Base-by-base conservation (phyloP, 1,140 invertebrate genomes). In the Solen grandis region DNA sequence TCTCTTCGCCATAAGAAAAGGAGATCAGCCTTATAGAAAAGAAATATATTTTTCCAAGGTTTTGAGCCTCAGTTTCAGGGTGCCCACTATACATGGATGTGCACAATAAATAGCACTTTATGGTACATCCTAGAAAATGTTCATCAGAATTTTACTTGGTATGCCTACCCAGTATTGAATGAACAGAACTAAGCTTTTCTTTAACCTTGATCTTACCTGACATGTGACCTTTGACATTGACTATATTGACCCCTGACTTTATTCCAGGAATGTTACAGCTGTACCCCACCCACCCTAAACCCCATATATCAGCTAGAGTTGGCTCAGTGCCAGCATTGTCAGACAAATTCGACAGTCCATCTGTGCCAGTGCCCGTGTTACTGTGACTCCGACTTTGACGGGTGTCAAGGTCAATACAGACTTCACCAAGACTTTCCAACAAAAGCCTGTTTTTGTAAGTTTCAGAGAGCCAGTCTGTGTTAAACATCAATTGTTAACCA, bases 341-440 rank as follows among this genome's bases (percentile, higher is more conserved):
- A 35, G 2, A 27, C 16, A 5, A 70, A 70, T 46, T 10, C 5
- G 19, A 70, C 68, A 1, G 0, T 31, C 5, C 35, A 50, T 13
- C 55, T 2, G 19, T 70, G 68, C 33, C 68, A 70, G 33, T 70
- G 68, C 22, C 50, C 46, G 16, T 70, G 68, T 57, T 54, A 35
- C 29, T 70, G 68, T 57, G 46, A 70, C 41, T 55, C 50, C 3
- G 52, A 57, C 29, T 38, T 55, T 46, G 52, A 70, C 27, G 33
- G 31, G 25, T 70, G 68, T 16, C 68, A 70, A 36, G 68, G 50
- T 55, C 68, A 70, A 46, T 70, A 57, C 10, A 70, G 31, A 35
- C 50, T 55, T 36, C 29, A 55, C 22, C 14, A 70, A 10, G 50
- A 70, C 29, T 70, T 70, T 57, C 68, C 68, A 22, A 52, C 50